Evolutionary conservation across 1,140 invertebrate species (phyloP).

Genomic region (Reticulitermes speratus): DNA sequence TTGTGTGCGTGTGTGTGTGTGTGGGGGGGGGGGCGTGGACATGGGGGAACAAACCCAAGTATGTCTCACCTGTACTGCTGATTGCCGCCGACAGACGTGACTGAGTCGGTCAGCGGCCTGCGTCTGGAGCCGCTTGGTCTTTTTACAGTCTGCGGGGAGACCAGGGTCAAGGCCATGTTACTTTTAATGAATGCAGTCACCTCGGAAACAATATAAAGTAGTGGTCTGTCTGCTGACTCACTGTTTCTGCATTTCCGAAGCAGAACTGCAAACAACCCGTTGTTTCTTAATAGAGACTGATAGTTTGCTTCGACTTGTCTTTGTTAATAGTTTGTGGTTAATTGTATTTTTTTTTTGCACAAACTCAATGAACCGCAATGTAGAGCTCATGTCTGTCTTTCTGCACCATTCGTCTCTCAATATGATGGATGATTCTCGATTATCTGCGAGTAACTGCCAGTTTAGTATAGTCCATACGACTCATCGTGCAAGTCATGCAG

Average conservation of each 20-base stretch:
- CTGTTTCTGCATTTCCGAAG: not conserved
- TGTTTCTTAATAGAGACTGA: not conserved
- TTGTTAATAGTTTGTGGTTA: not conserved
- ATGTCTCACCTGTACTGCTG: not conserved
- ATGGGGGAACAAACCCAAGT: not conserved
- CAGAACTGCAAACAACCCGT: not conserved
- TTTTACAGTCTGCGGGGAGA: not conserved
- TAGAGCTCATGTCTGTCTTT: too few relatives aligned
- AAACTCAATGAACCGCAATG: too few relatives aligned
- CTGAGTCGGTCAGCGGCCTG: not conserved
- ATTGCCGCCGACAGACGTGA: not conserved
- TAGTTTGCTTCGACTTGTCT: not conserved
- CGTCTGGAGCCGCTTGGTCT: not conserved
- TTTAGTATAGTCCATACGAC: too few relatives aligned
- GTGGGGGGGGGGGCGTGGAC: too few relatives aligned
- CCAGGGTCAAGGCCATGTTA: not conserved
- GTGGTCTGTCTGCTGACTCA: not conserved
- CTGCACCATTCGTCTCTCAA: too few relatives aligned
- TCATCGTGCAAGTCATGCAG: too few relatives aligned
- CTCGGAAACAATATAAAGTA: not conserved
- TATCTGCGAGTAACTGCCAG: too few relatives aligned
- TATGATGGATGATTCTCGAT: too few relatives aligned
- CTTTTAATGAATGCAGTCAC: not conserved
- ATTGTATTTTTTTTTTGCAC: too few relatives aligned
- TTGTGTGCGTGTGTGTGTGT: too few relatives aligned